Evolutionary conservation across 2,888 invertebrate species (phyloP).

Genomic region (Epinotia brunnichana): DNA sequence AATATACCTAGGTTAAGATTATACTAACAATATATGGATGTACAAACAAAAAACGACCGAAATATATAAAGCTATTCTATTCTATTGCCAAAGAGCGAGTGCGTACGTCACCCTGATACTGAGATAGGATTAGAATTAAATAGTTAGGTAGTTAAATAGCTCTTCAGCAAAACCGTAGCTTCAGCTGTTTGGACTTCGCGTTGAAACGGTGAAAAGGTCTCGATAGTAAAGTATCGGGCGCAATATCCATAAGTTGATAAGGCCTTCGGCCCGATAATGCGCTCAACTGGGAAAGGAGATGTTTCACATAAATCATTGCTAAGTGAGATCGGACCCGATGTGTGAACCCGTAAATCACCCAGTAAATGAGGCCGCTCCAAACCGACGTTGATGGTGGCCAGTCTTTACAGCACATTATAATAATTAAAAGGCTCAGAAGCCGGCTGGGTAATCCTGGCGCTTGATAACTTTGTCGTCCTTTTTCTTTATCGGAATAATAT

Average conservation of each 20-base stretch:
- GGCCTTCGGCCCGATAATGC: conserved; percentile 71
- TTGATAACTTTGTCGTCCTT: conserved; percentile 43
- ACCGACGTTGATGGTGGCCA: conserved; percentile 69
- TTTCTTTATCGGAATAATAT: conserved; percentile 21
- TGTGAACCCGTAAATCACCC: conserved; percentile 82
- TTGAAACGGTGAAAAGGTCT: conserved; percentile 1
- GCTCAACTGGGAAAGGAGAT: conserved; percentile 77
- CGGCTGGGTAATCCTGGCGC: conserved; percentile 54
- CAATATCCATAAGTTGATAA: conserved; percentile 43
- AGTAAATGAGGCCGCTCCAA: conserved; percentile 74
- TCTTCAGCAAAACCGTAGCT: neutral
- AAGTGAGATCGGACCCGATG: conserved; percentile 80
- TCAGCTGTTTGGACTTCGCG: neutral
- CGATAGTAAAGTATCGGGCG: conserved; percentile 17
- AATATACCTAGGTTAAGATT: too few species aligned
- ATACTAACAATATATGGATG: too few species aligned
- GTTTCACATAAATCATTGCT: conserved; percentile 81
- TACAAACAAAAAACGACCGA: too few species aligned
- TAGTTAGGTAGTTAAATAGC: neutral
- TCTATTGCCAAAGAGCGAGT: too few species aligned
- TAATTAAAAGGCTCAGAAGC: conserved; percentile 62
- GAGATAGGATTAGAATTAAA: too few species aligned
- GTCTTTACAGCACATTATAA: conserved; percentile 67
- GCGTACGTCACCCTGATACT: too few species aligned
- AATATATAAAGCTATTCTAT: too few species aligned